phyloP scores from a whole-genome alignment of 1,140 invertebrate genomes.

The Caenorhabditis brenneri region DNA sequence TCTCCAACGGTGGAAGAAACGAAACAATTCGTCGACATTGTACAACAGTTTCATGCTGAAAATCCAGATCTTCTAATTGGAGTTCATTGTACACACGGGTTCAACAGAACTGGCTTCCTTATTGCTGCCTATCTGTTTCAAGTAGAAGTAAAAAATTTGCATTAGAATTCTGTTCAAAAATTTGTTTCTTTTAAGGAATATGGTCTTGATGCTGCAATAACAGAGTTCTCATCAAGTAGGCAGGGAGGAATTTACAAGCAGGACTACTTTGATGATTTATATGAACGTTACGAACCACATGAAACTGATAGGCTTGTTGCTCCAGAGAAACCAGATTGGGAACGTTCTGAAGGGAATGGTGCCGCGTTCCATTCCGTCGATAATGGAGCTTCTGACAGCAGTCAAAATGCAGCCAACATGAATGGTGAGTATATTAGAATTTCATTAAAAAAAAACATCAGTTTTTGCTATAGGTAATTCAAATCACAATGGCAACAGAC shows the following conservation, averaged over 20 bases:
- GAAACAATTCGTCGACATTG: constrained; percentile 67
- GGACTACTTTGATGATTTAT: constrained; percentile 75
- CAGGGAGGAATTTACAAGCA: constrained; percentile 79
- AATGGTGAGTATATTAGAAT: not conserved
- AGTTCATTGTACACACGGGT: constrained; percentile 98
- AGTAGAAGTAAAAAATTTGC: constrained; percentile 73
- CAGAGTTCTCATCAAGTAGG: constrained; percentile 78
- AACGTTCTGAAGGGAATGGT: not conserved
- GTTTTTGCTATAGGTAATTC: not conserved
- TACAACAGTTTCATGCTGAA: constrained; percentile 64
- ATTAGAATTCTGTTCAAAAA: constrained; percentile 45
- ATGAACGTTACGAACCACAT: constrained; percentile 59
- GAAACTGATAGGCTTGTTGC: constrained; percentile 60
- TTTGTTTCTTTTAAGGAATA: constrained; percentile 73
- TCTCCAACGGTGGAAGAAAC: constrained; percentile 70
- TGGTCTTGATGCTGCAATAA: constrained; percentile 82
- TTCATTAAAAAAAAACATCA: not conserved
- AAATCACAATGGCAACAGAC: not conserved
- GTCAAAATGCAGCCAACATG: not conserved
- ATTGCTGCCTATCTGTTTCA: constrained; percentile 85
- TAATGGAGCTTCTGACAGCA: not conserved
- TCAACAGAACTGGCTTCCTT: constrained; percentile 93
- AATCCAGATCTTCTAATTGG: constrained; percentile 72
- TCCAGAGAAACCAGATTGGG: constrained; percentile 63
- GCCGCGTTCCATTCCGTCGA: not conserved